Conservation (phyloP, 2,797 vertebrate species). For the Dermochelys coriacea region DNA sequence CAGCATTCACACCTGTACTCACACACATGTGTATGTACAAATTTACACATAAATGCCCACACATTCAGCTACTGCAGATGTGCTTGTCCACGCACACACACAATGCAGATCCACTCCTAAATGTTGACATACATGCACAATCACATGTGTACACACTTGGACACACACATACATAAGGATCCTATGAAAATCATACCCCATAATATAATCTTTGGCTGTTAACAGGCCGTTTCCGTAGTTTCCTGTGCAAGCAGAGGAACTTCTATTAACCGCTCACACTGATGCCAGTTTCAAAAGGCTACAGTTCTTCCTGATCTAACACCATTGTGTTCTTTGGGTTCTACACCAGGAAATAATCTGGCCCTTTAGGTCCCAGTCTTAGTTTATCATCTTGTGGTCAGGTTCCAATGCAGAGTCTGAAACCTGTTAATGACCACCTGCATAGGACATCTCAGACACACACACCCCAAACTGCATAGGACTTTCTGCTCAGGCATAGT, state of each 20-base stretch:
- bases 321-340: not conserved
- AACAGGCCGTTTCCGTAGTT: not conserved
- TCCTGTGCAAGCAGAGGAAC: not conserved
- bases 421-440: not conserved
- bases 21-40: no score
- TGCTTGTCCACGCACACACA: not conserved
- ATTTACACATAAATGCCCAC: not conserved
- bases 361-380: not conserved
- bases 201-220: not conserved
- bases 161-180: not conserved
- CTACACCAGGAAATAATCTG: not conserved
- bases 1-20: not conserved
- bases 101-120: no score
- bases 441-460: not conserved
- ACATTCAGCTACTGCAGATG: not conserved
- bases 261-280: not conserved
- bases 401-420: not conserved
- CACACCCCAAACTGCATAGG: fast-evolving
- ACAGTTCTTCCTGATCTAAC: not conserved
- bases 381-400: not conserved
- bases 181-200: not conserved
- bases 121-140: not conserved
- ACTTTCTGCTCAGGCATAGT: not conserved
- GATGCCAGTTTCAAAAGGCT: not conserved
- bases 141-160: not conserved